Evolutionary conservation across 2,113 vertebrate species (phyloP), one percentile per base, ranked within the genome.

Genomic region (Syngnathus floridae): DNA sequence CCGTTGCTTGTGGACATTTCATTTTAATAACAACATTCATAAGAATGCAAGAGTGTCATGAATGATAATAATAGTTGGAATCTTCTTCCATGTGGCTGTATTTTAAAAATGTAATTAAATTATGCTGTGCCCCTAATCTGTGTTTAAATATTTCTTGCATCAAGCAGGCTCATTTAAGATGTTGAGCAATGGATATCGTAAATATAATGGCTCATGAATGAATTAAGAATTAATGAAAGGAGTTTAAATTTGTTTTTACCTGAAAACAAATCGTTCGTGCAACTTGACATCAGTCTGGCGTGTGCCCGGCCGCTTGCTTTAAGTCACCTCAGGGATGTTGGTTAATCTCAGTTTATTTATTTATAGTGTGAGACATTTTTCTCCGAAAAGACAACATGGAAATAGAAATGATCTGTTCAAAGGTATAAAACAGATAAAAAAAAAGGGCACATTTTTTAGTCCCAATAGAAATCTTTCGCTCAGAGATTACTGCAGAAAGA

Each of bases 11-110:
- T 51, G 56, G 10, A 54, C 16, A 11, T 59, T 72, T 49, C 2
- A 60, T 61, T 72, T 35, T 63, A 11, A 48, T 63, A 45, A 43
- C 37, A 45, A 45, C 35, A 63, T 31, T 63, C 43, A 46, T 48
- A 35, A 48, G 26, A 48, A 63, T 63, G 38, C 14, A 10, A 19
- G 11, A 7, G 16, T 63, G 22, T 35, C 17, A 16, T 16, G 41
- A 46, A 31, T 46, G 22, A 31, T 31, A 16, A 37, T 16, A 59
- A n/a, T 37, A 37, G 7, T 19, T 16, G 38, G 1, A 6, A 4
- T 63, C 36, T 21, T 48, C 41, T 62, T 45, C 13, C 7, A 13
- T 31, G 40, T 46, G 41, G 4, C 1, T 17, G 13, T 46, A 14
- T 31, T 41, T 43, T 13, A 61, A 61, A 60, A 43, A 43, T 21